Conservation (phyloP, 2,888 invertebrate genomes). For the Cartodere bifasciata region DNA sequence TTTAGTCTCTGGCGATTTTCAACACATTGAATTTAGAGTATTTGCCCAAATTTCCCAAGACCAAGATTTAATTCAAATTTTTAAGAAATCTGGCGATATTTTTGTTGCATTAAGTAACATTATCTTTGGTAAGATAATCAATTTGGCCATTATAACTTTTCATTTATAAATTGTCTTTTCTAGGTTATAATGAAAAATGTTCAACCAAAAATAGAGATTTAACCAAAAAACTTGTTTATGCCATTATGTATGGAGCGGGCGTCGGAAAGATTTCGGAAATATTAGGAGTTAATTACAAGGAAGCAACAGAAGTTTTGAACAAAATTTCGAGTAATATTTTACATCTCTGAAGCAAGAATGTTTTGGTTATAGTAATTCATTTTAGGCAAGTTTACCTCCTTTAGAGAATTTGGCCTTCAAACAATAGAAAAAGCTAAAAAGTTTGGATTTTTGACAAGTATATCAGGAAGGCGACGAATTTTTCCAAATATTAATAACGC, state of each 20-base stretch:
- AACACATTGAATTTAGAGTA: constrained; percentile 1
- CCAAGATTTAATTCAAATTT: neutral
- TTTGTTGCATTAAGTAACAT: neutral
- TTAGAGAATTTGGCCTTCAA: neutral
- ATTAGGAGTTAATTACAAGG: neutral
- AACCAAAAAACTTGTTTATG: constrained; percentile 1
- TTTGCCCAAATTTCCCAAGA: neutral
- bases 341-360: too few relatives aligned
- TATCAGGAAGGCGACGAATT: neutral
- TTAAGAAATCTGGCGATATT: neutral
- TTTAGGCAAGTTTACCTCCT: neutral
- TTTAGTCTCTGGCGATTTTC: neutral
- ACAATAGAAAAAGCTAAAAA: neutral
- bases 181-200: too few relatives aligned
- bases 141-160: neutral
- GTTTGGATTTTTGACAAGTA: neutral
- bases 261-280: neutral
- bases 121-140: neutral
- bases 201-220: neutral
- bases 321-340: neutral
- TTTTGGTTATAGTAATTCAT: too few relatives aligned
- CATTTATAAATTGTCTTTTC: neutral
- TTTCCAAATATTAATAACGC: neutral
- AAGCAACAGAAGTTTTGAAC: neutral
- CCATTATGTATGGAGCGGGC: neutral